These are phyloP conservation scores for Coranthus polyacanthus DNA, from an alignment of 2,797 vertebrate genomes.

Conservation along the genomic window DNA sequence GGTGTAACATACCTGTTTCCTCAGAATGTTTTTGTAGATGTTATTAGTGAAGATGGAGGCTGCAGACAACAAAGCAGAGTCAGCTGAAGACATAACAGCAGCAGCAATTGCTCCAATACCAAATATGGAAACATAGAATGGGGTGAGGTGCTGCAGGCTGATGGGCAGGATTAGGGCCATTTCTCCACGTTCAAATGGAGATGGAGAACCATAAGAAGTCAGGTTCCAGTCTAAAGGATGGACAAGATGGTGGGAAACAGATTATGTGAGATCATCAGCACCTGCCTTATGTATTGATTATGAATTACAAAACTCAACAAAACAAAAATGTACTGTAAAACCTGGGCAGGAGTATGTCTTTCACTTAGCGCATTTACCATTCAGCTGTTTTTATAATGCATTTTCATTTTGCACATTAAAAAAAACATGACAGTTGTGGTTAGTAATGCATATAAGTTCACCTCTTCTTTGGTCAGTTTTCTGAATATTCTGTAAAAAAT, in stretches of 20 bases:
- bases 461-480: too few relatives aligned
- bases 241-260: too few relatives aligned
- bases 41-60: constrained; percentile 73
- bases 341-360: too few relatives aligned
- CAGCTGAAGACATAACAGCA: constrained; percentile 73
- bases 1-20: constrained; percentile 36
- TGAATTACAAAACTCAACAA: too few relatives aligned
- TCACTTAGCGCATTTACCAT: too few relatives aligned
- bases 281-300: too few relatives aligned
- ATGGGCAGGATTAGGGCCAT: constrained; percentile 55
- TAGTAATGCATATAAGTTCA: too few relatives aligned
- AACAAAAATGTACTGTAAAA: neutral
- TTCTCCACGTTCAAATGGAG: constrained; percentile 46
- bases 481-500: too few relatives aligned
- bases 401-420: too few relatives aligned
- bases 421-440: too few relatives aligned
- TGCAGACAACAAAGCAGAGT: constrained; percentile 73
- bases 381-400: too few relatives aligned
- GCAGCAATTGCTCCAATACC: constrained; percentile 70
- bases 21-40: constrained; percentile 65
- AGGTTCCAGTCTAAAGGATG: constrained; percentile 64
- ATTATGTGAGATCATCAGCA: too few relatives aligned
- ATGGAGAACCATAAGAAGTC: constrained; percentile 49
- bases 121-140: constrained; percentile 47
- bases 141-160: constrained; percentile 54